Base-by-base conservation (phyloP, 2,888 invertebrate genomes). In the Cryptocephalus moraei region DNA sequence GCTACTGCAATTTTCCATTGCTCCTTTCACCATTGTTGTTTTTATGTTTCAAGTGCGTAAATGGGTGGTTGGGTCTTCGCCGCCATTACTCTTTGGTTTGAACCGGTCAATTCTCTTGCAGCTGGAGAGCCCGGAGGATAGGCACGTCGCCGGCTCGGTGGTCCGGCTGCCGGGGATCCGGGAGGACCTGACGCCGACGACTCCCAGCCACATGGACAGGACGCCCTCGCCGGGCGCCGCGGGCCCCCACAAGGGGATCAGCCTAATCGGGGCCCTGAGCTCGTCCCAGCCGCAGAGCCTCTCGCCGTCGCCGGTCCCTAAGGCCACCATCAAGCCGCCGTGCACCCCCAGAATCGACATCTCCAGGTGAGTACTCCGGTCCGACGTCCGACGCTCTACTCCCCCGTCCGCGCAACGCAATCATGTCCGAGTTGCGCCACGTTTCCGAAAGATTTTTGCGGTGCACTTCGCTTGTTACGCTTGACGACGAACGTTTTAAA, bases 271-370 rank as follows among this genome's bases (percentile, higher is more conserved):
- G 4, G 47, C 45, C 34, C 32, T 48, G 11, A 46, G 42, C 38
- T 39, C 45, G 9, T 39, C 50, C 40, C 44, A 50, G 32, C 46
- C 52, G 11, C 6, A 36, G 11, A 36, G 12, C 36, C n/a, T 36
- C n/a, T 36, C 62, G 39, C 58, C 64, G 8, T 54, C 62, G 41
- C 62, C 63, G 3, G 55, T 62, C 9, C 58, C 62, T 4, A 56
- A 58, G 45, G 48, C 48, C 9, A 55, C 50, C 32, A 59, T 62
- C 34, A 65, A 58, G 46, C 81, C 85, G 41, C 84, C 87, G 13
- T 78, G 80, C 55, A 84, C 90, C 44, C 91, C 91, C 14, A 79
- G 91, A 62, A 91, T 91, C 60, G 91, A 91, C 73, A 86, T 91
- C 67, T 91, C 90, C 56, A 79, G 36, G 36, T 36, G 12, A 36